Base-by-base conservation (phyloP, 2,113 vertebrate genomes). In the Neolamprologus cancellatus region DNA sequence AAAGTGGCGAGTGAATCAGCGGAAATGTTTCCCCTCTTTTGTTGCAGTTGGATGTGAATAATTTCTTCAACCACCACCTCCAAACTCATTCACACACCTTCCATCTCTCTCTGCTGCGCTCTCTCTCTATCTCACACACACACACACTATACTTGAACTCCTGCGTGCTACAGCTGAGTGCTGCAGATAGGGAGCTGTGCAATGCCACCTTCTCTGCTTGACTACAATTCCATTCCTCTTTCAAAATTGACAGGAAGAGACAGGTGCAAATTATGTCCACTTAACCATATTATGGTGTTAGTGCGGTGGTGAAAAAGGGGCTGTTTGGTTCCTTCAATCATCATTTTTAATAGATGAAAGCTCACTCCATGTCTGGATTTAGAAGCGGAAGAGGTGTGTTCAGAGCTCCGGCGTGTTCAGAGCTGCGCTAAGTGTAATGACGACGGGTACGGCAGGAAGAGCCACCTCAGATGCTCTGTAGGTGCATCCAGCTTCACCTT, bases 201-300 rank as follows among this genome's bases (percentile, higher is more conserved):
- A 36, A 57, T 81, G 71, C 85, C 32, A 61, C 69, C 81, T 82
- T 39, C 36, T 71, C 50, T 78, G 74, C 52, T 82, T 91, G 84
- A 89, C 46, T 76, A 83, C 64, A 59, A 84, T 83, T 84, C 28
- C 53, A 89, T 79, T 54, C 64, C 78, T 69, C 57, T 83, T 81
- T 50, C 20, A 32, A 76, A 82, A 84, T 13, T 79, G 85, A 83
- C 83, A 87, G 64, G 32, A 86, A 74, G 78, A 80, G 88, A 87
- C 90, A 78, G 89, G 91, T 92, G 87, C 86, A 88, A 81, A 93
- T 93, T 84, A 90, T 90, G 61, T 36, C 82, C 57, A 85, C 85
- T 93, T 94, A 91, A 89, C 87, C 84, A 81, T 84, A 93, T 92
- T 89, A 92, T 61, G 82, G 84, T 59, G 80, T 79, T 55, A 39